Evolutionary conservation across 2,888 invertebrate species (phyloP).

Genomic region (Synanthedon andrenaeformis): DNA sequence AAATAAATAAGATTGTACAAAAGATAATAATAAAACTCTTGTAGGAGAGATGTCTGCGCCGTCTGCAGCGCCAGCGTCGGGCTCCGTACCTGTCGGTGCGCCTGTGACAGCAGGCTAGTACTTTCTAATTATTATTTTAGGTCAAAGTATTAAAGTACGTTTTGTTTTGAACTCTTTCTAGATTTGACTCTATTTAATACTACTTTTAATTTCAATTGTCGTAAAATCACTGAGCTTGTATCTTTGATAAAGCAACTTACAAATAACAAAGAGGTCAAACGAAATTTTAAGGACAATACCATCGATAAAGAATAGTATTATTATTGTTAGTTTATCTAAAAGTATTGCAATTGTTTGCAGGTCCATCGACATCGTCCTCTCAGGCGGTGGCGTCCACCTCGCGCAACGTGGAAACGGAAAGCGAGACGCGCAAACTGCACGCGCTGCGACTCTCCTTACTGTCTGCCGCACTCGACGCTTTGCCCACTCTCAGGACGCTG

Average conservation of each 20-base stretch:
- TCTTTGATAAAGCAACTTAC: no score
- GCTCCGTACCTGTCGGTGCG: conserved; percentile 21
- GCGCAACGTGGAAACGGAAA: conserved; percentile 47
- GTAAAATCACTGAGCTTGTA: no score
- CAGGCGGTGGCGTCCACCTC: conserved; percentile 44
- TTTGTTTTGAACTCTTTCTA: no score
- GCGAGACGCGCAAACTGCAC: conserved; percentile 72
- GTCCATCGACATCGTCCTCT: conserved; percentile 41
- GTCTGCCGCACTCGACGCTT: conserved; percentile 80
- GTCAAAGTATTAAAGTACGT: no score
- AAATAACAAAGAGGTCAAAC: no score
- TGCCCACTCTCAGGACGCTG: conserved; percentile 80
- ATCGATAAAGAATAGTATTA: no score
- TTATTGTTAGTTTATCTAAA: no score
- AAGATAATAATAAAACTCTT: background rate
- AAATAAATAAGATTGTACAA: no score
- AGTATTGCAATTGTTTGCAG: conserved; percentile 20
- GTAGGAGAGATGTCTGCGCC: conserved; percentile 55
- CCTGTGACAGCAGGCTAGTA: conserved; percentile 48
- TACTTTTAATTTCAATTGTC: no score
- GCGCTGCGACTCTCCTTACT: conserved; percentile 77
- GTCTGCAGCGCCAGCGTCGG: conserved; percentile 28
- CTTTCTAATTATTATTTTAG: background rate
- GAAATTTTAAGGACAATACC: no score
- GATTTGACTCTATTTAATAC: no score